Evolutionary conservation across 2,888 invertebrate genomes (phyloP).

Genomic region (Lasiommata megera): DNA sequence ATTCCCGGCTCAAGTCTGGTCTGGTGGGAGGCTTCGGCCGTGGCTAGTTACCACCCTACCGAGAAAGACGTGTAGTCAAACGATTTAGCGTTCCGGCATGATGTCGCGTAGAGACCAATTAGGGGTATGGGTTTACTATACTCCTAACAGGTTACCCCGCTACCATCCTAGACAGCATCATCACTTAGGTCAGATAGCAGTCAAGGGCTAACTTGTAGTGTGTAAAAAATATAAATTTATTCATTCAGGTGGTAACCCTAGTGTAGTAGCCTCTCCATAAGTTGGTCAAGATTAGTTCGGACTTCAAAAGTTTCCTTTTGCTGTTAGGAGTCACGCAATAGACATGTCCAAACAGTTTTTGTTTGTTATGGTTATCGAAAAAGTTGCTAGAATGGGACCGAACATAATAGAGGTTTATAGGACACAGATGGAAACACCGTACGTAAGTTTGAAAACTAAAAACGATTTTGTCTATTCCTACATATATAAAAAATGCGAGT

Average conservation of each 20-base stretch:
- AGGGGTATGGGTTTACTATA: too few relatives aligned
- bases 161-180: too few relatives aligned
- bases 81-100: too few relatives aligned
- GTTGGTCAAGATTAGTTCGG: conserved; percentile 35
- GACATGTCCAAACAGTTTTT: conserved; percentile 36
- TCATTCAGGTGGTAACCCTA: conserved; percentile 7
- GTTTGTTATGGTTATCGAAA: conserved; percentile 41
- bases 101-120: too few relatives aligned
- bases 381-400: conserved; percentile 32
- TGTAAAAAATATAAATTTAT: too few relatives aligned
- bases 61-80: too few relatives aligned
- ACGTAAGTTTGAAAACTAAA: conserved; percentile 22
- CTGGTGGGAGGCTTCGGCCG: too few relatives aligned
- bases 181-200: too few relatives aligned
- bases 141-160: too few relatives aligned
- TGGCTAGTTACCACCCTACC: too few relatives aligned
- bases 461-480: not conserved
- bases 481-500: not conserved
- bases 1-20: too few relatives aligned
- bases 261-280: conserved; percentile 24
- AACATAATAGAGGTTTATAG: conserved; percentile 36
- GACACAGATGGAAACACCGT: conserved; percentile 29
- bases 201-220: too few relatives aligned
- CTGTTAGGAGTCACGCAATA: conserved; percentile 33
- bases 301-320: conserved; percentile 35